Evolutionary conservation across 2,888 invertebrate species (phyloP), one percentile per base, ranked within the genome.

Genomic region (Sphaeridia pumilis): DNA sequence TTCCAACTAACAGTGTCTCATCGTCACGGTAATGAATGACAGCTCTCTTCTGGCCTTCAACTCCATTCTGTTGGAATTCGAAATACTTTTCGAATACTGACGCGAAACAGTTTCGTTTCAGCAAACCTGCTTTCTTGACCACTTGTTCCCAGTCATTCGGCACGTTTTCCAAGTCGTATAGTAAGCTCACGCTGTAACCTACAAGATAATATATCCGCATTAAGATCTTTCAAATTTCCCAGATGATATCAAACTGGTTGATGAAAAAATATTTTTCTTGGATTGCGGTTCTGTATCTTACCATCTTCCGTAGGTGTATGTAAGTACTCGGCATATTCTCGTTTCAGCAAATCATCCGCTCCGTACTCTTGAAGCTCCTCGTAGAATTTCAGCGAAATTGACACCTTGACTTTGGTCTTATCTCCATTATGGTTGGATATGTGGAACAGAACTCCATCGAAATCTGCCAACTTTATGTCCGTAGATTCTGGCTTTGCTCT

Each of bases 1-100:
- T n/a, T n/a, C 49, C 54, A 45, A 76, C 81, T 80, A 73, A 97
- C 94, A 99, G 79, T 49, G 97, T 97, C 76, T 98, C 98, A 76
- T 98, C 94, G 71, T 92, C 93, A 67, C 98, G 80, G 73, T 97
- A 98, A 74, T 97, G 89, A 71, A 99, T 95, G 62, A 98, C 93
- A 54, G 98, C 98, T 66, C 90, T 79, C 72, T 90, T 87, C 67
- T 90, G 87, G 26, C 86, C 84, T 67, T 87, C 84, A 68, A 87
- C 84, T 1, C 90, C 94, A 65, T 84, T 81, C 71, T 93, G 92
- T 75, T 98, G 95, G 73, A 89, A 89, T 71, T 94, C 86, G 74
- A 98, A 98, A 76, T 98, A 99, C 70, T 97, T 95, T 72, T 98
- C 95, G 74, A 98, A 99, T 56, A 98, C 95, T 17, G 95, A 94